phyloP scores from a whole-genome alignment of 2,113 vertebrate genomes.

The Misgurnus anguillicaudatus region DNA sequence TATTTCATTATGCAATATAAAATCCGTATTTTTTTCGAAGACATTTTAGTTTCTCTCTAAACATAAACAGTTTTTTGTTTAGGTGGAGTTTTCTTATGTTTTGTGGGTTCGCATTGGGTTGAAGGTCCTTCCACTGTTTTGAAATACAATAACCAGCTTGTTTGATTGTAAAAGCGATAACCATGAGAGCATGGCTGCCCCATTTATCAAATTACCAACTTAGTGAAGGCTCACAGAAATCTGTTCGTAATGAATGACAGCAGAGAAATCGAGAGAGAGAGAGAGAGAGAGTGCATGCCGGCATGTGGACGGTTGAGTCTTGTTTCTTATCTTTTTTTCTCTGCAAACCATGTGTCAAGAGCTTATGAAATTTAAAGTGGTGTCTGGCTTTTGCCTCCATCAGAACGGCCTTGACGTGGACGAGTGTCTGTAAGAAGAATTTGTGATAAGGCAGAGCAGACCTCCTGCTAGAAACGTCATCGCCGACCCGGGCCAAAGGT shows the following conservation, averaged over 20 bases:
- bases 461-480: conserved; percentile 46
- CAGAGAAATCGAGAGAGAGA: conserved; percentile 38
- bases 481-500: conserved; percentile 59
- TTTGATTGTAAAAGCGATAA: conserved; percentile 66
- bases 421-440: conserved; percentile 60
- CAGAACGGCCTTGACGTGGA: conserved; percentile 61
- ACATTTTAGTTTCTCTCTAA: conserved; percentile 47
- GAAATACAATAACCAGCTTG: conserved; percentile 61
- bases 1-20: too few species aligned
- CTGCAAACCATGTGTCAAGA: conserved; percentile 56
- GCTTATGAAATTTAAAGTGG: conserved; percentile 68
- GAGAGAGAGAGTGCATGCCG: conserved; percentile 45
- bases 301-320: conserved; percentile 45
- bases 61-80: conserved; percentile 55
- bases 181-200: conserved; percentile 58
- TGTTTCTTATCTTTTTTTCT: conserved; percentile 56
- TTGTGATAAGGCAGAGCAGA: conserved; percentile 57
- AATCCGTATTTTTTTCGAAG: background rate
- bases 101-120: conserved; percentile 44
- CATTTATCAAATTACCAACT: conserved; percentile 68
- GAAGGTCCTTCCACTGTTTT: conserved; percentile 59
- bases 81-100: conserved; percentile 37
- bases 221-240: conserved; percentile 60
- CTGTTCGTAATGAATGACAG: conserved; percentile 64
- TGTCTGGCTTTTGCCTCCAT: conserved; percentile 64